Percentiles rank a stretch among this genome's conserved stretches.
phyloP scores from a whole-genome alignment of 2,797 vertebrate species.

The Clarias laeviceps region DNA sequence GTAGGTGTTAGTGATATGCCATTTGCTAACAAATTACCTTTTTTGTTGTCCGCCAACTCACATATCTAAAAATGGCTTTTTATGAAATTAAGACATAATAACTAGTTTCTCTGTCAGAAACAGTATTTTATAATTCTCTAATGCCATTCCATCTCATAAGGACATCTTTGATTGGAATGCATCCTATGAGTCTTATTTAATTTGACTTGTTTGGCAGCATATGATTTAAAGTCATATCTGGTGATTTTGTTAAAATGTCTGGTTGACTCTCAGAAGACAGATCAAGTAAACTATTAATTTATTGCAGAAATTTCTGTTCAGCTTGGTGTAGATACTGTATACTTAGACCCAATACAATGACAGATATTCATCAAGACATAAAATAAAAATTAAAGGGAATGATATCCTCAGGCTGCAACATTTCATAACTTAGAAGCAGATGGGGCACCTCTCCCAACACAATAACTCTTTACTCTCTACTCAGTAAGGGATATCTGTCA shows the following conservation, averaged over 20 bases:
- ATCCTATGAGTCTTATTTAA: neutral
- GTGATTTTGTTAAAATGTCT: neutral
- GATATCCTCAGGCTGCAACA: too few species aligned
- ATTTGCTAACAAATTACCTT: neutral
- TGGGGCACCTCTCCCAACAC: neutral
- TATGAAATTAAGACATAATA: neutral
- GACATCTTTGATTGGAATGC: neutral
- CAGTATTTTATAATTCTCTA: neutral
- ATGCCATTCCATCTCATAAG: neutral
- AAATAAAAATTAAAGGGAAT: too few species aligned
- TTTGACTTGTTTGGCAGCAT: neutral
- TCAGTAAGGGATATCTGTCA: too few species aligned
- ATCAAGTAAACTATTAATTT: neutral
- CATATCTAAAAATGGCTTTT: neutral
- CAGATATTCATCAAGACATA: neutral
- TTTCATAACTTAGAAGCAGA: neutral
- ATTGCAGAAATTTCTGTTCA: neutral
- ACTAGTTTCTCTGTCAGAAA: neutral
- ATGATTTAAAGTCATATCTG: neutral
- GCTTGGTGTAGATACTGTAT: neutral
- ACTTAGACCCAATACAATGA: neutral
- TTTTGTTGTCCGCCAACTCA: neutral
- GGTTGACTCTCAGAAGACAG: neutral
- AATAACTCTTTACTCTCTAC: neutral
- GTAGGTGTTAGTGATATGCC: neutral